Percentiles rank a stretch among this genome's conserved stretches.
Conservation (phyloP, 2,113 vertebrate species). For the Apaloderma vittatum region DNA sequence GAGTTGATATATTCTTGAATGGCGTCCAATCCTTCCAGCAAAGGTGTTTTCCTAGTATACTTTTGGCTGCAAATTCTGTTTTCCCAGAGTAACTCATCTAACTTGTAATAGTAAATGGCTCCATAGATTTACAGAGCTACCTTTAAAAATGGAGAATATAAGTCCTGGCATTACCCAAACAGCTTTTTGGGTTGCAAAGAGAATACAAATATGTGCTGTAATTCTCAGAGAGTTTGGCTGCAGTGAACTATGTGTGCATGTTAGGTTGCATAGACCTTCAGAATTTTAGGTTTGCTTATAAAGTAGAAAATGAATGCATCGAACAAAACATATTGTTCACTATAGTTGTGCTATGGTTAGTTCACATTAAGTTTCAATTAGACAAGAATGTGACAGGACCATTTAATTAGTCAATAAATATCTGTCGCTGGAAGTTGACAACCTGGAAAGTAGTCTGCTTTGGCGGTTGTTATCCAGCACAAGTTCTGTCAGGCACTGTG, state of each 20-base stretch:
- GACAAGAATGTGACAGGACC: constrained; percentile 75
- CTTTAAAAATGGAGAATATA: background rate
- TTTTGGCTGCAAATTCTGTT: background rate
- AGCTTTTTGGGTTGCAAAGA: background rate
- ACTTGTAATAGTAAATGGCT: background rate
- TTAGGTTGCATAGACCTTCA: background rate
- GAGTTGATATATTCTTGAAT: constrained; percentile 12
- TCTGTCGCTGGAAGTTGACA: constrained; percentile 62
- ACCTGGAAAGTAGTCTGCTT: constrained; percentile 61
- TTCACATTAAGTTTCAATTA: constrained; percentile 75
- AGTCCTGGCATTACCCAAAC: background rate
- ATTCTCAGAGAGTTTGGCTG: background rate
- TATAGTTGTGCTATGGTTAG: constrained; percentile 43
- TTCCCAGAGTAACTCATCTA: background rate
- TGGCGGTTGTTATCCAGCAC: constrained; percentile 51
- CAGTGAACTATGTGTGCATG: background rate
- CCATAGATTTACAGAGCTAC: background rate
- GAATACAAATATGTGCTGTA: background rate
- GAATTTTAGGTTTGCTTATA: constrained; percentile 59
- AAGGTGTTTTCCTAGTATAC: background rate
- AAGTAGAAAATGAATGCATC: constrained; percentile 44
- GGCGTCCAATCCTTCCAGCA: background rate
- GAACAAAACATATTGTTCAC: background rate
- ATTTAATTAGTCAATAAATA: constrained; percentile 72
- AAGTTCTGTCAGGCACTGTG: constrained; percentile 69